Percentiles rank a stretch among this genome's conserved stretches.
Conservation (phyloP, 2,797 vertebrate species). For the Ambastaia sidthimunki region DNA sequence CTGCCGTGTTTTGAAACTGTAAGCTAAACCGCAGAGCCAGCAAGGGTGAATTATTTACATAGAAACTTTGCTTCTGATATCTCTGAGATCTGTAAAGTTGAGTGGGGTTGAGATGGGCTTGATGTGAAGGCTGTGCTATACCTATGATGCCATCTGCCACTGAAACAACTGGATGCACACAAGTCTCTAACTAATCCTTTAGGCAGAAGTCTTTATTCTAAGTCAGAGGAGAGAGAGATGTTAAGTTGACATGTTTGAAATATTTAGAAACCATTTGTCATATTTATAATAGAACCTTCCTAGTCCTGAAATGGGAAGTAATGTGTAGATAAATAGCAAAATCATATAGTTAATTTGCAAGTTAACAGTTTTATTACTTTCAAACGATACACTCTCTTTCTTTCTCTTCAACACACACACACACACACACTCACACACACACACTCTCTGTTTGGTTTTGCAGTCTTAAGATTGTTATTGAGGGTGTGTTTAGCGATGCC, state of each 20-base stretch:
- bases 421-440: not conserved
- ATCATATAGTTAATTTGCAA: too few species aligned
- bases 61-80: constrained; percentile 49
- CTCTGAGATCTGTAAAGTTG: constrained; percentile 50
- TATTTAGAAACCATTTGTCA: too few species aligned
- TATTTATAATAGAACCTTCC: too few species aligned
- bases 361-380: not conserved
- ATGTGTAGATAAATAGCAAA: too few species aligned
- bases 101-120: constrained; percentile 64
- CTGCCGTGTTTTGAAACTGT: constrained; percentile 41
- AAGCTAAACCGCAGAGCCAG: constrained; percentile 31
- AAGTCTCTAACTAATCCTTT: constrained; percentile 70
- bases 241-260: not conserved
- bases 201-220: constrained; percentile 34
- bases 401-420: too few species aligned
- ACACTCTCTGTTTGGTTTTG: constrained; percentile 11
- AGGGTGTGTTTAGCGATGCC: not conserved
- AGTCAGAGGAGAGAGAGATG: constrained; percentile 44
- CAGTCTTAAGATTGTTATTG: not conserved
- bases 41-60: constrained; percentile 46
- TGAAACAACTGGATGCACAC: constrained; percentile 67
- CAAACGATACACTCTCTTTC: not conserved
- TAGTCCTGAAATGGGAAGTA: too few species aligned
- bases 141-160: constrained; percentile 79
- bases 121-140: constrained; percentile 77